These are phyloP conservation scores for Colaptes auratus DNA, from an alignment of 2,113 vertebrate species.

Conservation along the genomic window DNA sequence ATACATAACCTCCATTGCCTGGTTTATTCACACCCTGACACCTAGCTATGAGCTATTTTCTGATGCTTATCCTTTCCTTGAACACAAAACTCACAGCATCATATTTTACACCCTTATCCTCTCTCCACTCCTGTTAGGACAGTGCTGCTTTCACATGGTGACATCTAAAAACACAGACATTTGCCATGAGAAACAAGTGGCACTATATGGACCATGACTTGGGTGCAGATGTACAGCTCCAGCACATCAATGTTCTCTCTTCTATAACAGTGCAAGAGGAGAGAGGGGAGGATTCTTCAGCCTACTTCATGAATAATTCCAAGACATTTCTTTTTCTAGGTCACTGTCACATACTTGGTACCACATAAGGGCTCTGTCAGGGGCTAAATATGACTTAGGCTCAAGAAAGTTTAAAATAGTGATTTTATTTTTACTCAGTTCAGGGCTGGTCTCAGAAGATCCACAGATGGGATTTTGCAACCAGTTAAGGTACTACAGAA, in stretches of 20 bases:
- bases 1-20: neutral
- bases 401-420: neutral
- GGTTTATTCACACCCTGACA: neutral
- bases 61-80: neutral
- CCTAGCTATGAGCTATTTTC: neutral
- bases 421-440: neutral
- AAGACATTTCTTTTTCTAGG: neutral
- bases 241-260: neutral
- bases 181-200: neutral
- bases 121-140: neutral
- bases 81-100: neutral
- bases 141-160: neutral
- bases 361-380: neutral
- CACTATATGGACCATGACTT: neutral
- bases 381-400: neutral
- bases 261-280: neutral
- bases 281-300: neutral
- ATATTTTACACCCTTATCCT: neutral
- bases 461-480: neutral
- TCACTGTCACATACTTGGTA: neutral
- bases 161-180: neutral
- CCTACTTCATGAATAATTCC: neutral
- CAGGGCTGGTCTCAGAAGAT: neutral
- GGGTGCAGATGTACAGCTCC: neutral
- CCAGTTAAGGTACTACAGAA: neutral